Evolutionary conservation across 1,140 invertebrate genomes (phyloP).

Genomic region (Penaeus vannamei): DNA sequence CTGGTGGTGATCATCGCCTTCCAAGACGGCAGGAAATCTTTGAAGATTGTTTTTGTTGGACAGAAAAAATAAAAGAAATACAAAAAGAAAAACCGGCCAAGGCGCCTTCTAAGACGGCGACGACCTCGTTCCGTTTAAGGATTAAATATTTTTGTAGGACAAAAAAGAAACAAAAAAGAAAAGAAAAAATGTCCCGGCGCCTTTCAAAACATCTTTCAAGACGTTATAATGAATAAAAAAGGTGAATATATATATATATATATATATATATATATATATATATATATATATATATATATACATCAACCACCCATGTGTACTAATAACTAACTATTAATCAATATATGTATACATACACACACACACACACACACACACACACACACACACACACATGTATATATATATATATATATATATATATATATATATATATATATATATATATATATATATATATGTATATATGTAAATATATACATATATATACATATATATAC

Average conservation of each 20-base stretch:
- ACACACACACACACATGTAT: background rate
- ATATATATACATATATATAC: slow-evolving; percentile 25
- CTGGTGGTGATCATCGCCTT: too few species aligned
- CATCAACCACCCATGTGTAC: background rate
- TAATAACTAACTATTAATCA: background rate
- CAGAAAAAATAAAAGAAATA: too few species aligned
- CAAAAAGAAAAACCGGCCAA: too few species aligned
- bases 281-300: slow-evolving; percentile 13
- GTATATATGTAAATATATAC: slow-evolving; percentile 31
- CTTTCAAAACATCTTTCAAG: background rate
- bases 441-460: slow-evolving; percentile 35
- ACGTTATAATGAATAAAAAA: background rate
- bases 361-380: slow-evolving; percentile 3
- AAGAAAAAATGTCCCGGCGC: background rate
- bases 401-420: background rate
- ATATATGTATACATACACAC: slow-evolving; percentile 6
- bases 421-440: slow-evolving; percentile 13
- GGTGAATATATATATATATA: too few species aligned
- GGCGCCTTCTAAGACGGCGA: too few species aligned
- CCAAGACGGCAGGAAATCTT: too few species aligned
- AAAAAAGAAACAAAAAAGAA: too few species aligned
- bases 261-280: background rate
- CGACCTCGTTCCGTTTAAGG: too few species aligned
- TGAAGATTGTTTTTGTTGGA: too few species aligned
- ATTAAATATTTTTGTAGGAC: too few species aligned